A percentile compares a stretch with the other conserved stretches of the same genome.
phyloP scores from a whole-genome alignment of 2,797 vertebrate genomes.

The Sebastes cheni region DNA sequence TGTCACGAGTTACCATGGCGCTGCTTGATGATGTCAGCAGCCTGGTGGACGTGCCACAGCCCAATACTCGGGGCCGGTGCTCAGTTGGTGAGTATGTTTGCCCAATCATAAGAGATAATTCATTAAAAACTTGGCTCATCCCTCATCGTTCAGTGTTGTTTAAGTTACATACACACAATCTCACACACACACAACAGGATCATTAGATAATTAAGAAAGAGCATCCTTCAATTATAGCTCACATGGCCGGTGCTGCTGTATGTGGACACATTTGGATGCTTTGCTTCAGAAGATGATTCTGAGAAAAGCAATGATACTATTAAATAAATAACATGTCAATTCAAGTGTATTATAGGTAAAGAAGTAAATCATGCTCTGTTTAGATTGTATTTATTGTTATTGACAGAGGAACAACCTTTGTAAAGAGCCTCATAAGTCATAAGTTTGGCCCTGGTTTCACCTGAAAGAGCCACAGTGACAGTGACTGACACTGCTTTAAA shows the following conservation, averaged over 20 bases:
- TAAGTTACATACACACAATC: not conserved
- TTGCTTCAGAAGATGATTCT: not conserved
- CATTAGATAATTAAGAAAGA: not conserved
- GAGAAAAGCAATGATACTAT: not conserved
- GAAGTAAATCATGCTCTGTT: not conserved
- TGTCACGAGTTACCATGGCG: slow-evolving; percentile 84
- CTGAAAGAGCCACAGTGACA: slow-evolving; percentile 36
- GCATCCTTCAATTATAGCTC: not conserved
- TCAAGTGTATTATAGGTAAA: not conserved
- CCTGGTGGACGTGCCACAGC: slow-evolving; percentile 82
- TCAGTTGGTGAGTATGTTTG: slow-evolving; percentile 83
- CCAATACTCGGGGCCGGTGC: slow-evolving; percentile 81
- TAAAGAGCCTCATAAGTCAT: not conserved
- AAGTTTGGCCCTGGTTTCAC: slow-evolving; percentile 40
- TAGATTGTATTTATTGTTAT: not conserved
- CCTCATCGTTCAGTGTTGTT: not conserved
- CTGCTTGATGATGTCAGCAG: slow-evolving; percentile 87
- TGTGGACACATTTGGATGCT: not conserved
- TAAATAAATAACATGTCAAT: not conserved
- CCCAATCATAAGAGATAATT: slow-evolving; percentile 1
- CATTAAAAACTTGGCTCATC: not conserved
- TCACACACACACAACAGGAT: not conserved
- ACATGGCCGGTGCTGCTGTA: not conserved
- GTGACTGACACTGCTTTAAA: slow-evolving; percentile 74
- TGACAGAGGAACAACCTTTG: not conserved